Conservation (phyloP, 2,888 invertebrate species). For the Agriotes lineatus region DNA sequence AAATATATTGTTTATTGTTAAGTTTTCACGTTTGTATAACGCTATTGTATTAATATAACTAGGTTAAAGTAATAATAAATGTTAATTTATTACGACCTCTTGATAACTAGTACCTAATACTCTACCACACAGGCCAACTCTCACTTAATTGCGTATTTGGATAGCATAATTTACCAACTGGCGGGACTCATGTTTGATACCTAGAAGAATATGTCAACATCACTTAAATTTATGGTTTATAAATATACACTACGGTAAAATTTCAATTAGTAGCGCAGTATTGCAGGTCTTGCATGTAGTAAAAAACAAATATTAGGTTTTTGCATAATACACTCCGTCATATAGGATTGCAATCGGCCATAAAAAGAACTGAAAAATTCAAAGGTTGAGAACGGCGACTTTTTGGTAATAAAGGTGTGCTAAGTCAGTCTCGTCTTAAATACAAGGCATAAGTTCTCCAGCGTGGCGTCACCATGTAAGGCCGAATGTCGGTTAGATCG, state of each 20-base stretch:
- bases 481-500: no score
- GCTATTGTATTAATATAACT: not conserved
- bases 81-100: not conserved
- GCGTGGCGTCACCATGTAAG: no score
- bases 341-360: no score
- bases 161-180: not conserved
- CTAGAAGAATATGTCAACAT: not conserved
- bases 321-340: no score
- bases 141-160: not conserved
- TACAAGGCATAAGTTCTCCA: no score
- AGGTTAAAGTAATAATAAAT: slow-evolving; percentile 6
- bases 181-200: not conserved
- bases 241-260: not conserved
- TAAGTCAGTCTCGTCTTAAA: no score
- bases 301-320: no score
- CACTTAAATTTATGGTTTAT: not conserved
- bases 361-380: no score
- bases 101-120: not conserved
- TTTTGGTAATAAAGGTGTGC: no score
- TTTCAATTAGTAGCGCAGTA: not conserved
- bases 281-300: no score
- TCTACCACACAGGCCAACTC: not conserved
- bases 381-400: no score
- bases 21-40: not conserved
- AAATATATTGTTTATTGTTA: slow-evolving; percentile 7